Evolutionary conservation across 1,140 invertebrate genomes (phyloP).

Genomic region (Leguminivora glycinivorella): DNA sequence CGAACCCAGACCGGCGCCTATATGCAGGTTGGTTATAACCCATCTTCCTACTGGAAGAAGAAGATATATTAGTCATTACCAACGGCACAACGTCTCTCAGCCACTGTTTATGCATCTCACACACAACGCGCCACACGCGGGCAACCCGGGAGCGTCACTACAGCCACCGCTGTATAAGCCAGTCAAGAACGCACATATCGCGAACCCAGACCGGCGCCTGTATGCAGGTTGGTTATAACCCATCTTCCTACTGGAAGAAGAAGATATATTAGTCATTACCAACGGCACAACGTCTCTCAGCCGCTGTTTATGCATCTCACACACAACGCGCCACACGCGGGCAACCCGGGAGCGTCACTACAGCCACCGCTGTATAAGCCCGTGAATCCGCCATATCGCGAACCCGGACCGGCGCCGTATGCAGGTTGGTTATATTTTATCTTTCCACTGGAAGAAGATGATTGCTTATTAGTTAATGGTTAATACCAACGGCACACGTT

Average conservation of each 20-base stretch:
- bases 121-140: constrained; percentile 63
- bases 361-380: constrained; percentile 56
- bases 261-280: too few relatives aligned
- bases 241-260: neutral
- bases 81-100: constrained; percentile 51
- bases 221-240: constrained; percentile 55
- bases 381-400: constrained; percentile 58
- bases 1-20: constrained; percentile 59
- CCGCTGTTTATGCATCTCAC: constrained; percentile 66
- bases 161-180: constrained; percentile 55
- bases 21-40: constrained; percentile 55
- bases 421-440: constrained; percentile 50
- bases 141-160: constrained; percentile 52
- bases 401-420: constrained; percentile 60
- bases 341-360: constrained; percentile 53
- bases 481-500: too few relatives aligned
- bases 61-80: too few relatives aligned
- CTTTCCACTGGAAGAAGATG: too few relatives aligned
- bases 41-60: neutral
- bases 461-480: too few relatives aligned
- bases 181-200: constrained; percentile 55
- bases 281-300: constrained; percentile 52
- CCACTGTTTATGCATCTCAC: constrained; percentile 65
- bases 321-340: constrained; percentile 64
- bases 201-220: constrained; percentile 59